Conservation (phyloP, 2,888 invertebrate species). For the Tetranychus piercei region DNA sequence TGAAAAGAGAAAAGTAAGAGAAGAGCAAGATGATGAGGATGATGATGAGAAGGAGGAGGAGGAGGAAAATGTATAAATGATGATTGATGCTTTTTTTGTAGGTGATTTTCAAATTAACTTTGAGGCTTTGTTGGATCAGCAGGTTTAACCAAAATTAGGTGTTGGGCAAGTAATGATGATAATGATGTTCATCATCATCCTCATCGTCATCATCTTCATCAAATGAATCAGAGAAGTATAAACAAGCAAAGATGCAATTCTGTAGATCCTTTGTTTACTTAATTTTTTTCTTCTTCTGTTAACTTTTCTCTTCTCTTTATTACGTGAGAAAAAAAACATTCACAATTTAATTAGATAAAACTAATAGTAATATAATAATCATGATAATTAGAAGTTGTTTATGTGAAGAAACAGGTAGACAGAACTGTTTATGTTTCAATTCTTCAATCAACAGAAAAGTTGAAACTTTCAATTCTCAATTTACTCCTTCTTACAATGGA, state of each 20-base stretch:
- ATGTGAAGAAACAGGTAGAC: not conserved
- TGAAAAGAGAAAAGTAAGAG: not conserved
- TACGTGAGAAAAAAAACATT: not conserved
- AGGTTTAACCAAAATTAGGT: slow-evolving; percentile 1
- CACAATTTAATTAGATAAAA: not conserved
- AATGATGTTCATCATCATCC: not conserved
- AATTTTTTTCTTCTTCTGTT: not conserved
- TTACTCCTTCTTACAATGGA: too few species aligned
- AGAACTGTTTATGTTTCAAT: not conserved
- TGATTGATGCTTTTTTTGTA: not conserved
- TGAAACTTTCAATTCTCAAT: too few species aligned
- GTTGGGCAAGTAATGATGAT: slow-evolving; percentile 1
- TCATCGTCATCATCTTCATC: not conserved
- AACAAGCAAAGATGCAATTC: not conserved
- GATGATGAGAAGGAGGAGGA: not conserved
- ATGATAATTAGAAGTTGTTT: too few species aligned
- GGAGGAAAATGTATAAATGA: not conserved
- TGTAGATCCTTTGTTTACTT: not conserved
- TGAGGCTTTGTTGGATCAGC: slow-evolving; percentile 1
- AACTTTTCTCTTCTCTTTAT: not conserved
- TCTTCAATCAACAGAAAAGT: too few species aligned
- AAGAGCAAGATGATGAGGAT: not conserved
- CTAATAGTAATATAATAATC: not conserved
- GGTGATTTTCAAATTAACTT: slow-evolving; percentile 1
- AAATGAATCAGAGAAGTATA: not conserved